Percentiles rank a stretch among this genome's conserved stretches.
Evolutionary conservation across 2,113 vertebrate genomes (phyloP).

Genomic region (Barbus barbus): DNA sequence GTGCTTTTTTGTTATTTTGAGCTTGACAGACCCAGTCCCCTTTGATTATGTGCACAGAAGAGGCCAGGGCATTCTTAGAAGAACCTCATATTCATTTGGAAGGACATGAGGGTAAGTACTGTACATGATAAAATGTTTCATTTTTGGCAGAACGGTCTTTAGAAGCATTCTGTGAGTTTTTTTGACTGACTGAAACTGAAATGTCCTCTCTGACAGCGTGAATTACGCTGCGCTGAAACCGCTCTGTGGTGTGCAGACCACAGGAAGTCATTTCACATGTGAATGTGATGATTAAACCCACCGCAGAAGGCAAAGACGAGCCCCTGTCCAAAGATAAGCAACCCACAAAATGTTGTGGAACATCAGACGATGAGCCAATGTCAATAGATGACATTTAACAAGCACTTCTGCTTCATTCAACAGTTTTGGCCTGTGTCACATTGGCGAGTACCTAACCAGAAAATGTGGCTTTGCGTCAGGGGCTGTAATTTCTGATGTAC

Average conservation of each 20-base stretch:
- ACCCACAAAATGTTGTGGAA: background rate
- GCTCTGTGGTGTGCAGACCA: background rate
- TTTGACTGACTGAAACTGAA: constrained; percentile 3
- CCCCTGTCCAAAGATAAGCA: background rate
- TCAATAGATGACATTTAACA: background rate
- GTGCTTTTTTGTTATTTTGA: background rate
- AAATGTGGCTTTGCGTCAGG: background rate
- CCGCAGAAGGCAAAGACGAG: background rate
- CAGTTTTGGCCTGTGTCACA: background rate
- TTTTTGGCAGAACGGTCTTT: too few species aligned
- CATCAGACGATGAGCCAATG: background rate
- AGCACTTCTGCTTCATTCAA: background rate
- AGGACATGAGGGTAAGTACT: background rate
- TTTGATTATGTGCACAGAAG: background rate
- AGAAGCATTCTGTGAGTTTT: background rate
- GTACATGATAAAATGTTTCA: too few species aligned
- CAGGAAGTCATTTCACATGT: background rate
- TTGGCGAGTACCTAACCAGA: background rate
- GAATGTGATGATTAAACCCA: background rate
- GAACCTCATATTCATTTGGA: background rate
- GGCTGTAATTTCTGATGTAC: background rate
- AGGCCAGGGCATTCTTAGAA: background rate
- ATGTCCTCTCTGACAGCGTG: background rate
- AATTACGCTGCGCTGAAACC: background rate
- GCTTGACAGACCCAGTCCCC: background rate